A percentile compares a stretch with the other conserved stretches of the same genome.
These are phyloP conservation scores for Condylura cristata DNA, from an alignment of 2,113 vertebrate genomes.

Conservation along the genomic window DNA sequence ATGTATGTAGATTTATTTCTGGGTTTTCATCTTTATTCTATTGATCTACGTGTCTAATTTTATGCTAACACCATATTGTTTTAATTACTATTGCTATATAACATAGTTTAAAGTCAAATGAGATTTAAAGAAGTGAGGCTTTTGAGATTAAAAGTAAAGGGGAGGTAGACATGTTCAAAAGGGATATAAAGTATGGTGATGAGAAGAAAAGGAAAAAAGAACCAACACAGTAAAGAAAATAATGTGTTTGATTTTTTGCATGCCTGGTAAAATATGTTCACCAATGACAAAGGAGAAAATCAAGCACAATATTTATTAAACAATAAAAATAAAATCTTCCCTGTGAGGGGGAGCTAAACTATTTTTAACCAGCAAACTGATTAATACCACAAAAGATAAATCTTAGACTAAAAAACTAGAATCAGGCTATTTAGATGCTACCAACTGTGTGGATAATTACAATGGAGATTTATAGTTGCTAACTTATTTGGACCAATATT, in stretches of 20 bases:
- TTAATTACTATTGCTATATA: no score
- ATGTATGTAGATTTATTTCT: no score
- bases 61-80: no score
- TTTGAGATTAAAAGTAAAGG: no score
- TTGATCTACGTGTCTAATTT: no score
- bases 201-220: neutral
- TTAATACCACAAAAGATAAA: slow-evolving; percentile 60
- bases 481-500: neutral
- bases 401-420: slow-evolving; percentile 9
- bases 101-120: no score
- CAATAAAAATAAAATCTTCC: slow-evolving; percentile 37
- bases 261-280: neutral
- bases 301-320: slow-evolving; percentile 49
- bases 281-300: neutral
- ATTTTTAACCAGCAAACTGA: slow-evolving; percentile 32
- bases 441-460: slow-evolving; percentile 33
- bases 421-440: neutral
- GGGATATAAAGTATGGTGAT: no score
- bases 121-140: no score
- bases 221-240: neutral
- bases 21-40: no score
- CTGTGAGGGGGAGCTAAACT: slow-evolving; percentile 21
- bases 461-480: neutral
- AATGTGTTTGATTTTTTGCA: neutral
- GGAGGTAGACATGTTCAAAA: no score